Evolutionary conservation across 92 coral and sea anemone species (phyloP).

Genomic region (Parazoanthus swiftii): DNA sequence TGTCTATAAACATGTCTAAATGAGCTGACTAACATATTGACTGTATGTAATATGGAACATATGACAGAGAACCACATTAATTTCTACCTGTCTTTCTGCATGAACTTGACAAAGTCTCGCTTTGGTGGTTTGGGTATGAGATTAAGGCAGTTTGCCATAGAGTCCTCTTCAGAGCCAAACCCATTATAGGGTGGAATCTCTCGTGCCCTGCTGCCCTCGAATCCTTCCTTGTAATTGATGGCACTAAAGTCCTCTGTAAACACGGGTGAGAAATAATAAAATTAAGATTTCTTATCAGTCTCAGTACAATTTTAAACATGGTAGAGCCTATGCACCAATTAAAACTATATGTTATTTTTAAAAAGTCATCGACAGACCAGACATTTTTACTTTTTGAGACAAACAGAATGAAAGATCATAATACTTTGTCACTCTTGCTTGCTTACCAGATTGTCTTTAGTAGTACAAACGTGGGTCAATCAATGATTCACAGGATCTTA

Average conservation of each 20-base stretch:
- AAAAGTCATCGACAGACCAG: too few relatives aligned
- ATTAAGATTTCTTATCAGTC: background rate
- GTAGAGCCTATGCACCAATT: too few relatives aligned
- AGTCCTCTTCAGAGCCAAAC: constrained; percentile 97
- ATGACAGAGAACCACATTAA: background rate
- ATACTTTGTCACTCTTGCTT: too few relatives aligned
- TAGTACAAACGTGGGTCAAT: too few relatives aligned
- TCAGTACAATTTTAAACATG: too few relatives aligned
- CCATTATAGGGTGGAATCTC: constrained; percentile 98
- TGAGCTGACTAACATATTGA: too few relatives aligned
- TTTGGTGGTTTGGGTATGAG: constrained; percentile 96
- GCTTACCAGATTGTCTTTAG: too few relatives aligned
- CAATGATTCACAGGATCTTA: too few relatives aligned
- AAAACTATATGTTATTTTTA: too few relatives aligned
- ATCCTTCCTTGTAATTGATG: constrained; percentile 81
- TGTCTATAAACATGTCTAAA: too few relatives aligned
- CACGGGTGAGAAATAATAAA: background rate
- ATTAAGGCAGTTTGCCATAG: constrained; percentile 87
- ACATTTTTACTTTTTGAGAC: too few relatives aligned
- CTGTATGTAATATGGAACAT: background rate
- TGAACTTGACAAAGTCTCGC: constrained; percentile 94
- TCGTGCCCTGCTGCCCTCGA: constrained; percentile 61
- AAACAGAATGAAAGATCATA: too few relatives aligned
- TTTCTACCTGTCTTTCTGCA: constrained; percentile 94
- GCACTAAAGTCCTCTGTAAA: constrained; percentile 67